Conservation (phyloP, 1,140 invertebrate species). For the Macrobrachium nipponense region DNA sequence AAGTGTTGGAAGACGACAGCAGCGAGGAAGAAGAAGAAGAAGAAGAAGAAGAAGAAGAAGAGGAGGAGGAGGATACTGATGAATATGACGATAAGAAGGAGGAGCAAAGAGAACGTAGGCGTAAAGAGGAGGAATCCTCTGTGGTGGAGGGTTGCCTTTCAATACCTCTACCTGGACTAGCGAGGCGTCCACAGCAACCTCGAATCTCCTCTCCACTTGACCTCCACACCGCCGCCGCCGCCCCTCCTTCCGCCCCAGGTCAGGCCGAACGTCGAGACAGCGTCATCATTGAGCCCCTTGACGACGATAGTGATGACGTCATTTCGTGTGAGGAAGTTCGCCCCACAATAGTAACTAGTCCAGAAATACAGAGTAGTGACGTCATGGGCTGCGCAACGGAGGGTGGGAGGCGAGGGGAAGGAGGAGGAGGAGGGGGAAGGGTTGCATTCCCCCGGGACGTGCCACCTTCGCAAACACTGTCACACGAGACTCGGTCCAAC, state of each 20-base stretch:
- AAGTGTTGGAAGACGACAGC: not conserved
- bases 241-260: not conserved
- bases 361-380: conserved; percentile 61
- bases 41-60: conserved; percentile 10
- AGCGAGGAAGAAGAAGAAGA: conserved; percentile 12
- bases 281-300: conserved; percentile 6
- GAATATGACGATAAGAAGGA: conserved; percentile 15
- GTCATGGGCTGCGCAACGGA: conserved; percentile 54
- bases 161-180: not conserved
- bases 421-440: not conserved
- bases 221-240: not conserved
- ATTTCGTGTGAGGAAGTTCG: conserved; percentile 26
- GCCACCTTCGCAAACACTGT: conserved; percentile 8
- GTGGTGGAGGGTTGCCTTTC: conserved; percentile 13
- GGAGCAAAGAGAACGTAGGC: not conserved
- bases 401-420: not conserved
- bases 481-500: conserved; percentile 40
- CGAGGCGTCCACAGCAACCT: not conserved
- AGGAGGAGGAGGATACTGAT: not conserved
- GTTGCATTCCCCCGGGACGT: not conserved
- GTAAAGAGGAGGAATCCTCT: not conserved
- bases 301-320: conserved; percentile 35
- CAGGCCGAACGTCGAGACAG: not conserved
- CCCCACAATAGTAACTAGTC: conserved; percentile 53
- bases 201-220: not conserved